Conservation (phyloP, 2,113 vertebrate species). For the Cariama cristata region DNA sequence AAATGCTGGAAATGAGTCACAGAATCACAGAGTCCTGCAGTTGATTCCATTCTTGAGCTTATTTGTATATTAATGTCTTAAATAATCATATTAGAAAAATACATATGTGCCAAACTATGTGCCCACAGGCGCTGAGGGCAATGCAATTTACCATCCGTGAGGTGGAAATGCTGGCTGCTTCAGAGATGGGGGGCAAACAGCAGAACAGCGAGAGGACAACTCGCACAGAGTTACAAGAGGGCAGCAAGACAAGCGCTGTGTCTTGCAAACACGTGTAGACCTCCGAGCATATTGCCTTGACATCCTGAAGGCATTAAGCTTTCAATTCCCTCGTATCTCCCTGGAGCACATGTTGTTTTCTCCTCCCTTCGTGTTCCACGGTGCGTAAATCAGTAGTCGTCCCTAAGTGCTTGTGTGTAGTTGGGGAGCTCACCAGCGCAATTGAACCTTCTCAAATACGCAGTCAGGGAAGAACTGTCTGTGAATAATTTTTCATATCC, state of each 20-base stretch:
- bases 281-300: background rate
- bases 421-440: background rate
- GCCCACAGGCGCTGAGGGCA: background rate
- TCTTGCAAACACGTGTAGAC: background rate
- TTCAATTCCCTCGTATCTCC: background rate
- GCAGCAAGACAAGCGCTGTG: background rate
- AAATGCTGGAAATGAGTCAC: background rate
- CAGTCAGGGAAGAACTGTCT: background rate
- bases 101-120: background rate
- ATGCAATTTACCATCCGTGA: background rate
- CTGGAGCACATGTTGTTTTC: background rate
- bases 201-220: background rate
- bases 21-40: background rate
- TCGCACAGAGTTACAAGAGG: background rate
- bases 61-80: background rate
- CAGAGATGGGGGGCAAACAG: background rate
- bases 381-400: background rate
- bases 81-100: background rate
- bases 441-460: background rate
- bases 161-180: background rate
- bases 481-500: background rate
- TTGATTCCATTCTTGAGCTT: background rate
- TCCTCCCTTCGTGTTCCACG: background rate
- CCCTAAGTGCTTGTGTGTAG: background rate
- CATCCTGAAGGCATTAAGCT: background rate